Evolutionary conservation across 2,888 invertebrate species (phyloP), one percentile per base, ranked within the genome.

Genomic region (Leptopilina myrica): DNA sequence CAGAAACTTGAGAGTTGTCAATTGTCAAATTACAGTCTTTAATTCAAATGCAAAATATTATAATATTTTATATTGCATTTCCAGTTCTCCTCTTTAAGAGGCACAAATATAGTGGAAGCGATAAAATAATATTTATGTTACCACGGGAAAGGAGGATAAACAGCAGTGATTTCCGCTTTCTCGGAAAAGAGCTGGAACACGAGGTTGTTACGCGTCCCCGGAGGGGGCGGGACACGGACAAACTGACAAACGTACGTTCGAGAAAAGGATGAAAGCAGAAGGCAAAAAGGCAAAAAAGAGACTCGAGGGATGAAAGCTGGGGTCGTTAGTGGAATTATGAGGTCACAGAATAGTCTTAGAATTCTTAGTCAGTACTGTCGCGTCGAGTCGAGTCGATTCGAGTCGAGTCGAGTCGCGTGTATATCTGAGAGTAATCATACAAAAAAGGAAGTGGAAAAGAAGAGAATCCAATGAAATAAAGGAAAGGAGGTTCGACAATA

Each of bases 261-360:
- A 79, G 62, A 78, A 77, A 64, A 76, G 64, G 43, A 59, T 75
- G 78, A 82, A 78, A 81, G 81, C 67, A 76, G 79, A 83, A 80
- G 59, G 78, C 69, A 76, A 49, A 20, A 79, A 69, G 9, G 73
- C 79, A 82, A 43, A 79, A 81, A 77, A 77, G 64, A 77, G 78
- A 81, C 80, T 81, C 80, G 83, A 83, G 67, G 53, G 69, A 69
- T 20, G 49, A 77, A 76, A 78, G 80, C 77, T 67, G 66, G 59
- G 79, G 78, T 85, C 81, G 86, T 85, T 86, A 84, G 83, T 62
- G 78, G 80, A 82, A 85, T 87, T 86, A 84, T 80, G 82, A 86
- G 81, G 84, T 85, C 85, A 85, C 84, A 80, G 81, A 62, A 15
- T 20, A 62, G 62, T 62, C 62, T 62, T 62, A 62, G 15, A 62